Evolutionary conservation across 2,888 invertebrate species (phyloP).

Genomic region (Steinernema hermaphroditum): DNA sequence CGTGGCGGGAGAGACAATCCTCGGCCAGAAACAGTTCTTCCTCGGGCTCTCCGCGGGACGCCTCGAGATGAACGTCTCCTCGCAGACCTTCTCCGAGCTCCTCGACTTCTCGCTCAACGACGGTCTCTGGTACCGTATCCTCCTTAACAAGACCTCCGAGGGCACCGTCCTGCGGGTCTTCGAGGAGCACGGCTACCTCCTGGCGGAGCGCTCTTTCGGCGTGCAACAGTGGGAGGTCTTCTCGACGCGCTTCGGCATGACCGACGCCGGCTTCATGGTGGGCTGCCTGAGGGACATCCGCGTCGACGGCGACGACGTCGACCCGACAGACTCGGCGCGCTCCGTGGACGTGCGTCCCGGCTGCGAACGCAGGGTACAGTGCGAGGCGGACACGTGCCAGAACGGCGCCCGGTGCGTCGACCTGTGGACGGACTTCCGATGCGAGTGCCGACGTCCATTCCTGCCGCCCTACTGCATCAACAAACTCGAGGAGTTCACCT

Average conservation of each 20-base stretch:
- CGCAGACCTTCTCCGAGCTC: conserved; percentile 41
- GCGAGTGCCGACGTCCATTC: conserved; percentile 58
- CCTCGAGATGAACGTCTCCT: conserved; percentile 47
- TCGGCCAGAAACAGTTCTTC: conserved; percentile 47
- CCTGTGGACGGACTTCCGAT: conserved; percentile 55
- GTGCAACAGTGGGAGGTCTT: conserved; percentile 46
- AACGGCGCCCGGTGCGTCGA: conserved; percentile 59
- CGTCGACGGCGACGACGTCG: conserved; percentile 41
- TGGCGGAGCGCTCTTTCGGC: conserved; percentile 39
- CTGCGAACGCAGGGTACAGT: conserved; percentile 53
- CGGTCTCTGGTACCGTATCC: conserved; percentile 54
- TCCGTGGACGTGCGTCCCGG: conserved; percentile 48
- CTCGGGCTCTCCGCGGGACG: conserved; percentile 46
- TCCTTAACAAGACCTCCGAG: conserved; percentile 32
- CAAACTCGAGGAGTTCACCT: conserved; percentile 56
- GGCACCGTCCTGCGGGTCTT: conserved; percentile 34
- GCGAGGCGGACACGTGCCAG: conserved; percentile 51
- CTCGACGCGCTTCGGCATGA: conserved; percentile 49
- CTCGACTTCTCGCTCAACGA: conserved; percentile 55
- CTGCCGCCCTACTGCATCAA: conserved; percentile 55
- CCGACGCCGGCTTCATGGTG: conserved; percentile 41
- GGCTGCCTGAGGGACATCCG: conserved; percentile 61
- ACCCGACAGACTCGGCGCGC: conserved; percentile 39
- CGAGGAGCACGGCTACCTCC: conserved; percentile 41
- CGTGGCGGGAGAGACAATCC: conserved; percentile 57